Base-by-base conservation (phyloP, 1,140 invertebrate genomes). In the Drosophila grimshawi region DNA sequence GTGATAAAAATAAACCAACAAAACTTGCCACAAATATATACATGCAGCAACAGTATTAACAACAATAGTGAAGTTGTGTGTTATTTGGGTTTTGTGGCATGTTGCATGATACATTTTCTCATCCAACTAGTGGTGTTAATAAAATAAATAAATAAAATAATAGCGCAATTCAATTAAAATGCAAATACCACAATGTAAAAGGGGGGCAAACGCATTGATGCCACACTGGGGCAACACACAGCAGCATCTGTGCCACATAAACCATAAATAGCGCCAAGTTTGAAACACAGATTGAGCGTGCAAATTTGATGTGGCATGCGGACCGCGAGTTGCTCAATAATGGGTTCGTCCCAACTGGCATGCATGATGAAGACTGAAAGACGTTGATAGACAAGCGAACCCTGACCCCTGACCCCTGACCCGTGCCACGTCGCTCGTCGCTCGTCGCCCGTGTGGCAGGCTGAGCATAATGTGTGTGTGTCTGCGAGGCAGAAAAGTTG, bases 131-230 rank as follows among this genome's bases (percentile, higher is more conserved):
- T 37, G 32, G 66, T 69, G 59, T 69, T 80, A 88, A 79, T 80
- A 80, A 88, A 86, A 80, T 82, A 80, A 88, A 82, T 88, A 19
- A 19, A 19, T 19, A 19, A 19, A 19, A 19, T 19, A 19, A 19
- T 80, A 74, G 67, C 80, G 81, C 76, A 82, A 86, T 86, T 86
- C 83, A 86, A 86, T 86, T 88, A 80, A 86, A 82, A 86, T 86
- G 82, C 79, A 86, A 86, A 86, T 81, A 86, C 79, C 78, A 37
- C 85, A 72, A 78, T 41, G 45, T 35, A 43, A 37, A 59, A 57
- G 46, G 27, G 39, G 62, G 33, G 45, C 43, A 55, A n/a, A 10
- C 29, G 19, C 4, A 3, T 33, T 27, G 27, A 19, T n/a, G 29
- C 59, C 29, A 45, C 32, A 39, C 7, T 30, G 10, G 33, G 7